A percentile compares a stretch with the other conserved stretches of the same genome.
Evolutionary conservation across 2,888 invertebrate genomes (phyloP).

Genomic region (Drosophila anceps): DNA sequence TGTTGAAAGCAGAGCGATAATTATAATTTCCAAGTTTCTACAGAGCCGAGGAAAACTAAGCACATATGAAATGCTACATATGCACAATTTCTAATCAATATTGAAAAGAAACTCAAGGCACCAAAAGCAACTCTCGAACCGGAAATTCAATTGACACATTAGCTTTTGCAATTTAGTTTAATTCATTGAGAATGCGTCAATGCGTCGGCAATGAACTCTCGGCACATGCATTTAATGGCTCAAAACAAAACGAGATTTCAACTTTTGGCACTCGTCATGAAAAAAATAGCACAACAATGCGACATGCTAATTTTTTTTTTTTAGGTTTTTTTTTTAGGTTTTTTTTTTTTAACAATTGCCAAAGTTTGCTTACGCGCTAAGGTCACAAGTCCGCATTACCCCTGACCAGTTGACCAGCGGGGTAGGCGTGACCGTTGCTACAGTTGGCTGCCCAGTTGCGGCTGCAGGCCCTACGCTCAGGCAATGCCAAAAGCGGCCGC

Average conservation of each 20-base stretch:
- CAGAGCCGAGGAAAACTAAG: slow-evolving; percentile 6
- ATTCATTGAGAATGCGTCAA: slow-evolving; percentile 47
- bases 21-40: slow-evolving; percentile 22
- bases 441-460: slow-evolving; percentile 62
- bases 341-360: slow-evolving; percentile 39
- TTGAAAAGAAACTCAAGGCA: not conserved
- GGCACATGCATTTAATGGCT: slow-evolving; percentile 47
- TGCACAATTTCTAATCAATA: not conserved
- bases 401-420: slow-evolving; percentile 12
- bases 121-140: not conserved
- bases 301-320: slow-evolving; percentile 56
- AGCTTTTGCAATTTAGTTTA: slow-evolving; percentile 3
- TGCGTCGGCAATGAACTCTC: slow-evolving; percentile 55
- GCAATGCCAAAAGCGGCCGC: slow-evolving; percentile 48
- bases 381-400: slow-evolving; percentile 57
- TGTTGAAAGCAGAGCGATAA: slow-evolving; percentile 43
- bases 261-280: slow-evolving; percentile 51
- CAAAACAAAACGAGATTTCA: slow-evolving; percentile 38
- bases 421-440: slow-evolving; percentile 54
- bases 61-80: not conserved
- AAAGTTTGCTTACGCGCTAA: slow-evolving; percentile 73
- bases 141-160: slow-evolving; percentile 15
- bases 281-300: slow-evolving; percentile 54
- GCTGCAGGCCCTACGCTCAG: slow-evolving; percentile 28
- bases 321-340: not conserved